A percentile compares a stretch with the other conserved stretches of the same genome.
Evolutionary conservation across 2,797 vertebrate species (phyloP).

Genomic region (Tolypeutes matacus): DNA sequence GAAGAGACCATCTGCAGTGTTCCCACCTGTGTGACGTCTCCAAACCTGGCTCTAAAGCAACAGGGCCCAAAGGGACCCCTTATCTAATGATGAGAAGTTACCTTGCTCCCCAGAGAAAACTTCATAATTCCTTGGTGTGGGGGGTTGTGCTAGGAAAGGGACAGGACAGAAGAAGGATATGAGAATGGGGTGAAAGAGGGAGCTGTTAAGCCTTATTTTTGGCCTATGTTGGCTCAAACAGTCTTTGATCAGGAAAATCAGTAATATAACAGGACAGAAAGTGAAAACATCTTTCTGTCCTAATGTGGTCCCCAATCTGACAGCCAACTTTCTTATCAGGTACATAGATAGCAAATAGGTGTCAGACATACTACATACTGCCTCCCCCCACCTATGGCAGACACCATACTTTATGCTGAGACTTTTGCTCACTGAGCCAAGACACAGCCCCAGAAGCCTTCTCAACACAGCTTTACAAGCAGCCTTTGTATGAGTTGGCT

Average conservation of each 20-base stretch:
- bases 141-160: neutral
- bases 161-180: neutral
- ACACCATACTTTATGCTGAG: neutral
- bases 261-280: neutral
- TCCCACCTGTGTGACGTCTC: neutral
- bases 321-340: neutral
- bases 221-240: neutral
- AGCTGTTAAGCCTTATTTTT: neutral
- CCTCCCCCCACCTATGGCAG: neutral
- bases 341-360: fast-evolving
- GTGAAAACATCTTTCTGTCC: neutral
- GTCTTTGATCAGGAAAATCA: slow-evolving; percentile 25
- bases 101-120: neutral
- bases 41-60: neutral
- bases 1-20: neutral
- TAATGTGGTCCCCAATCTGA: neutral
- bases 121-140: neutral
- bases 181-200: neutral
- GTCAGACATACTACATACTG: neutral
- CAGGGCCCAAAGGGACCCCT: neutral
- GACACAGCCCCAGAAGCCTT: neutral
- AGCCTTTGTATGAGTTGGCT: neutral
- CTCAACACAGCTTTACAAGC: neutral
- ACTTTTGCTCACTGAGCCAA: neutral
- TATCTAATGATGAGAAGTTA: neutral